phyloP scores from a whole-genome alignment of 2,113 vertebrate species.

The Bufo bufo region DNA sequence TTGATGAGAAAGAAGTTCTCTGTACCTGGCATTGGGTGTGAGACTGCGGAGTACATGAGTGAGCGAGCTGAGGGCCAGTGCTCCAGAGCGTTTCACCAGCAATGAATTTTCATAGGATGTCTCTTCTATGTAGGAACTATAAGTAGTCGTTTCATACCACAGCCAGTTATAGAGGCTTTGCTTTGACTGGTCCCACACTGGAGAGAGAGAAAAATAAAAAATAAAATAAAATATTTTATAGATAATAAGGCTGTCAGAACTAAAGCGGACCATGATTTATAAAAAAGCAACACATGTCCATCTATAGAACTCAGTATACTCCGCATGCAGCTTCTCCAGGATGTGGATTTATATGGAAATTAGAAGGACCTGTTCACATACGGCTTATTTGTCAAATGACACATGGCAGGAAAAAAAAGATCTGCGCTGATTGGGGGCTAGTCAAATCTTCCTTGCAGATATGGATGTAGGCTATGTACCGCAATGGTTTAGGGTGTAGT shows the following conservation, averaged over 20 bases:
- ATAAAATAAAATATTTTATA: background rate
- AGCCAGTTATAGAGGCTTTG: conserved; percentile 96
- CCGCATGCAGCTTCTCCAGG: too few relatives aligned
- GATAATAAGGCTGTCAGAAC: background rate
- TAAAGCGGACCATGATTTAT: background rate
- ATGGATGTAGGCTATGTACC: too few relatives aligned
- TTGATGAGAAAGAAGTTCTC: background rate
- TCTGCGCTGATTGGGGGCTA: too few relatives aligned
- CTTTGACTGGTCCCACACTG: conserved; percentile 98
- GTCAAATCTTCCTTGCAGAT: too few relatives aligned
- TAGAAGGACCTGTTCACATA: too few relatives aligned
- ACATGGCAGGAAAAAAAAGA: too few relatives aligned
- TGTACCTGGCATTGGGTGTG: conserved; percentile 90
- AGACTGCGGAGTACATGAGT: conserved; percentile 90
- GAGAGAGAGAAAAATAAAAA: background rate
- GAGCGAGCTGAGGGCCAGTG: conserved; percentile 90
- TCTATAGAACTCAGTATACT: background rate
- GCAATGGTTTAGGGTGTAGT: too few relatives aligned
- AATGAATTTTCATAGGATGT: conserved; percentile 96
- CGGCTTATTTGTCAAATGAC: too few relatives aligned
- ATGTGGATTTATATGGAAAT: too few relatives aligned
- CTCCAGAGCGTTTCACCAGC: conserved; percentile 89
- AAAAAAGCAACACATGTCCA: background rate
- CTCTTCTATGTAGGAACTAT: conserved; percentile 88
- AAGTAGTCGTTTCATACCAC: conserved; percentile 97